Evolutionary conservation across 2,113 vertebrate genomes (phyloP).

Genomic region (Mellivora capensis): DNA sequence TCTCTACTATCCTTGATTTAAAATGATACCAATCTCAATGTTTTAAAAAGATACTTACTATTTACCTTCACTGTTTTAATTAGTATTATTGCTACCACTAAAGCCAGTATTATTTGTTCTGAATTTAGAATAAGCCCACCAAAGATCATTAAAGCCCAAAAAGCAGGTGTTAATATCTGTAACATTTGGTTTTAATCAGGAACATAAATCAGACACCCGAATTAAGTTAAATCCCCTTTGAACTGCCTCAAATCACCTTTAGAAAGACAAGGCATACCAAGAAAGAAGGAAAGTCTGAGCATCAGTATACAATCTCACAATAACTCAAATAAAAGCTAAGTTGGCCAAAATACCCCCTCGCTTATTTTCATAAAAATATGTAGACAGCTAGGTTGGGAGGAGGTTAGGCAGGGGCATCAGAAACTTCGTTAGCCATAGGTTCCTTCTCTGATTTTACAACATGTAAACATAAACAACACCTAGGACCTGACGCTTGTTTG

Average conservation of each 20-base stretch:
- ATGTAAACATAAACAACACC: not conserved
- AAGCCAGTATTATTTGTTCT: not conserved
- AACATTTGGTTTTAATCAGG: not conserved
- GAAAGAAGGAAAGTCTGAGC: not conserved
- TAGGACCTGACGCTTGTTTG: not conserved
- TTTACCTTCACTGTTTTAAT: not conserved
- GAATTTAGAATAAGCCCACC: not conserved
- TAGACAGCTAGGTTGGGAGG: not conserved
- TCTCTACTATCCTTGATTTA: not conserved
- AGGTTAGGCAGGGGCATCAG: no score
- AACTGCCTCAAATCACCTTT: not conserved
- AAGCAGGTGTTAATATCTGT: not conserved
- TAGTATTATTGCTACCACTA: not conserved
- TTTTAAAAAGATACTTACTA: not conserved
- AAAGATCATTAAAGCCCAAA: not conserved
- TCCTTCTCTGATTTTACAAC: not conserved
- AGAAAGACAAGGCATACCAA: not conserved
- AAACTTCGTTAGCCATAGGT: not conserved
- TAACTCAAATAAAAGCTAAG: not conserved
- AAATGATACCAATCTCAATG: not conserved
- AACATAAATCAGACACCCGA: not conserved
- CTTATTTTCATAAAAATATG: not conserved
- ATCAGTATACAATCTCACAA: not conserved
- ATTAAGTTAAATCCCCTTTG: not conserved
- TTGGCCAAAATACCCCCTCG: not conserved